Base-by-base conservation (phyloP, 2,113 vertebrate genomes). In the Emydocephalus ijimae region DNA sequence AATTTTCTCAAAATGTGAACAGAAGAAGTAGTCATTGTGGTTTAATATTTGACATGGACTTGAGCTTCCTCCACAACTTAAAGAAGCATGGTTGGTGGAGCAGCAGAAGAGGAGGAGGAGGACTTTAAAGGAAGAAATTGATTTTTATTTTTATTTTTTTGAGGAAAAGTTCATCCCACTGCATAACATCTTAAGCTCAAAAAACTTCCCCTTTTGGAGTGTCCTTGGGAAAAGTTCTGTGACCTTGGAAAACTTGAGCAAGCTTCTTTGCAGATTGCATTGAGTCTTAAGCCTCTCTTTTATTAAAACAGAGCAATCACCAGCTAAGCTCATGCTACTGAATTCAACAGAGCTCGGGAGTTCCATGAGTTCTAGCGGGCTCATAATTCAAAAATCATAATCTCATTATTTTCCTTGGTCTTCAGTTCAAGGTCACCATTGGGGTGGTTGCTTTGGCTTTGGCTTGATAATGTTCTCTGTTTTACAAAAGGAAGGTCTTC, bases 331-430 rank as follows among this genome's bases (percentile, higher is more conserved):
- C 3, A 90, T 91, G 64, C 89, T 89, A 12, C 57, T 92, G 59
- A 90, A 91, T 93, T 95, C 56, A 94, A 4, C 1, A 45, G 1
- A 43, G 74, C 29, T 43, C 21, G 92, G 14, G 1, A 86, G 43
- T 94, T 89, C 92, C 1, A 10, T 81, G 59, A 95, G 61, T 7
- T 92, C 24, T 11, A 59, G 6, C 1, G 1, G 23, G 87, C 0
- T 93, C 52, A 61, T 5, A 89, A 91, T 90, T 92, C n/a, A 88
- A 45, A 86, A 57, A 91, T 81, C 89, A 94, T 91, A 20, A 95
- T 61, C 48, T 92, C 54, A 69, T 57, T 0, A 50, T 90, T 91
- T 94, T 21, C 94, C 59, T 95, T 94, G 89, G 39, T 93, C 86
- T 93, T 92, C 43, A 86, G 20, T 2, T 92, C 59, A 90, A 48